These are phyloP conservation scores for Rousettus leschenaultii DNA, from an alignment of 2,113 vertebrate species.

Conservation along the genomic window DNA sequence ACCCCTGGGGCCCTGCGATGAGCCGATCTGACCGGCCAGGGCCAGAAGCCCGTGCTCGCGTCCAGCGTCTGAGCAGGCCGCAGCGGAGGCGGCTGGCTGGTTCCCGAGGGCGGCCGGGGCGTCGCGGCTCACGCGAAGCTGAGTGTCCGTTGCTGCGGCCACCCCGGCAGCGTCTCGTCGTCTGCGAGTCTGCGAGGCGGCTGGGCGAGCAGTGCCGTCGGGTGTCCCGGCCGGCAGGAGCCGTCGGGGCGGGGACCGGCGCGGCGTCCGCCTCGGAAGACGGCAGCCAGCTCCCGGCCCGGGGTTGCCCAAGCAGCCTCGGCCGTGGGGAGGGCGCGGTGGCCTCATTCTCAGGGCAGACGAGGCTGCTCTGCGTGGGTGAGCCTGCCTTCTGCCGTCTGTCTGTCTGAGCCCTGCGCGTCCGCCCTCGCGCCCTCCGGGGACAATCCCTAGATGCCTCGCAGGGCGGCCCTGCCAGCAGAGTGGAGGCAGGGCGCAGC, in stretches of 20 bases:
- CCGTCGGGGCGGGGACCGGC: not conserved
- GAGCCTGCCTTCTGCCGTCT: not conserved
- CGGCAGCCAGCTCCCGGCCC: not conserved
- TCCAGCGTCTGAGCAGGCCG: fast-evolving
- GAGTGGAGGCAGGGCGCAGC: not conserved
- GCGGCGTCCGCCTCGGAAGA: fast-evolving
- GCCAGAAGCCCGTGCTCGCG: not conserved
- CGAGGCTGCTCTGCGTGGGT: fast-evolving
- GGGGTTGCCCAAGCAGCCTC: fast-evolving
- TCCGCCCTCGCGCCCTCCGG: not conserved
- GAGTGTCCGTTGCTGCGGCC: fast-evolving
- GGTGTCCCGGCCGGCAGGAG: not conserved
- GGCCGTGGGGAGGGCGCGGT: not conserved
- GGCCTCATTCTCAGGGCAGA: not conserved
- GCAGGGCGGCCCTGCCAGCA: not conserved
- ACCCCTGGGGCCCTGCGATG: not conserved
- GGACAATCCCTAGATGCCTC: not conserved
- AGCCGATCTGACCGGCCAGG: fast-evolving
- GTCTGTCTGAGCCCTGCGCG: not conserved
- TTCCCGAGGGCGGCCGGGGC: not conserved
- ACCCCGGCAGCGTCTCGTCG: fast-evolving
- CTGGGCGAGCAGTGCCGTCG: fast-evolving
- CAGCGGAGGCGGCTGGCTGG: not conserved
- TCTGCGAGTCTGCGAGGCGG: not conserved
- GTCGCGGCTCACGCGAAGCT: too few species aligned